Base-by-base conservation (phyloP, 2,888 invertebrate species). In the Sthenelais limicola region DNA sequence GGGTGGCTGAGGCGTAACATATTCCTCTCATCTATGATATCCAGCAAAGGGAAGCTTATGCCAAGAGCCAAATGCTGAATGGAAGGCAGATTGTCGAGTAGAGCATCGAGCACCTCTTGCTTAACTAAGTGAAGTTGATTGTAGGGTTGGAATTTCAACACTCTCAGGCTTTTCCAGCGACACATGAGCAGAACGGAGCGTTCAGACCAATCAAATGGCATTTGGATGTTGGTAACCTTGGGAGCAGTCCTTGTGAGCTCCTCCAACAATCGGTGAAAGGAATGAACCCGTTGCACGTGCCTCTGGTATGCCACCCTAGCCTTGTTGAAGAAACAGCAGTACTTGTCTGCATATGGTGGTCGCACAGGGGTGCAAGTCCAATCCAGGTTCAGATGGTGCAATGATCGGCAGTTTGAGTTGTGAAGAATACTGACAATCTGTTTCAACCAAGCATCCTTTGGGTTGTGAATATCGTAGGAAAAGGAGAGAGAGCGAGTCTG, bases 291-390 rank as follows among this genome's bases (percentile, higher is more conserved):
- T n/a, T 32, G 43, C 21, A 71, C 24, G 49, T 71, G 71, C 32
- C 32, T 26, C 32, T 71, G 43, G 21, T 62, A 24, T 32, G 51
- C 47, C n/a, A 71, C 30, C 5, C 71, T n/a, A 5, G 38, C 62
- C 33, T 71, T 71, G 71, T 71, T 71, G 71, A 71, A 71, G 47
- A 71, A 48, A 33, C 71, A 71, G 35, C 71, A 71, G 71, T 38
- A 71, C 4, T 30, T 26, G 48, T 71, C 71, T 7, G 58, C 58
- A 30, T 62, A 71, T 9, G 71, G 71, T 1, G 71, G 71, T 9
- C 58, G 26, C 32, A 62, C 58, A 1, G 71, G 71, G 15, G 71
- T 71, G 24, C 21, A 12, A n/a, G 43, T 71, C 71, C 71, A 71
- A 33, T 58, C 26, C 28, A 71, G 33, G 43, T 58, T 24, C 33